Evolutionary conservation across 2,797 vertebrate species (phyloP).

Genomic region (Sebastes nivosus): DNA sequence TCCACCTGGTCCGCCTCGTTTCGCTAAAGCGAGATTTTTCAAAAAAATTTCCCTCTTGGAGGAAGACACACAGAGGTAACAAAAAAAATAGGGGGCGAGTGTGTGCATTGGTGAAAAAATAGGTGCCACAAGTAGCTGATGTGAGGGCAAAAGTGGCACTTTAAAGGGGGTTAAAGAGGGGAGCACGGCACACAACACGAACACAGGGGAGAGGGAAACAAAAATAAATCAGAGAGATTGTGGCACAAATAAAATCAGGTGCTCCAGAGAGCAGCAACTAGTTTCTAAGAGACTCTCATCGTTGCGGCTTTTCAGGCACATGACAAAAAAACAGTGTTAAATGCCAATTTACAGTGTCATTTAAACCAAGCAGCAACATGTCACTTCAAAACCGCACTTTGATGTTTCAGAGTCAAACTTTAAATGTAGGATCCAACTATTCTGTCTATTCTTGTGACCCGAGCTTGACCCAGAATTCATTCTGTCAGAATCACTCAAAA

Average conservation of each 20-base stretch:
- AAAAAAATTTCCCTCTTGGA: constrained; percentile 78
- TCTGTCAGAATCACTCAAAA: constrained; percentile 3
- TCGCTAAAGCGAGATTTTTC: constrained; percentile 81
- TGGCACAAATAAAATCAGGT: constrained; percentile 93
- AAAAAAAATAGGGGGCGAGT: neutral
- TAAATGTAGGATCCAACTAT: neutral
- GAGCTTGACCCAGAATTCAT: constrained; percentile 20
- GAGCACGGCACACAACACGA: constrained; percentile 81
- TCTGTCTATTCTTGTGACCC: constrained; percentile 16
- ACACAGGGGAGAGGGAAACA: constrained; percentile 71
- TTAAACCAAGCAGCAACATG: constrained; percentile 73
- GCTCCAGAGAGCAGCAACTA: too few relatives aligned
- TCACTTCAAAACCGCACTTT: constrained; percentile 46
- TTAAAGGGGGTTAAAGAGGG: too few relatives aligned
- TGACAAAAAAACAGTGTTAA: constrained; percentile 54
- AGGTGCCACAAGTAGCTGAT: constrained; percentile 54
- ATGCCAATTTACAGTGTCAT: constrained; percentile 58
- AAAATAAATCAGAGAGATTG: constrained; percentile 69
- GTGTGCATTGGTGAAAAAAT: constrained; percentile 37
- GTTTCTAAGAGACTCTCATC: neutral
- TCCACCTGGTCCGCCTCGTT: constrained; percentile 89
- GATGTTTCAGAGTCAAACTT: constrained; percentile 9
- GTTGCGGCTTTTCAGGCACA: constrained; percentile 38
- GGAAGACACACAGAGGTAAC: constrained; percentile 65
- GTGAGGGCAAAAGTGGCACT: too few relatives aligned